phyloP scores from a whole-genome alignment of 2,113 vertebrate species.

The Gulo gulo region DNA sequence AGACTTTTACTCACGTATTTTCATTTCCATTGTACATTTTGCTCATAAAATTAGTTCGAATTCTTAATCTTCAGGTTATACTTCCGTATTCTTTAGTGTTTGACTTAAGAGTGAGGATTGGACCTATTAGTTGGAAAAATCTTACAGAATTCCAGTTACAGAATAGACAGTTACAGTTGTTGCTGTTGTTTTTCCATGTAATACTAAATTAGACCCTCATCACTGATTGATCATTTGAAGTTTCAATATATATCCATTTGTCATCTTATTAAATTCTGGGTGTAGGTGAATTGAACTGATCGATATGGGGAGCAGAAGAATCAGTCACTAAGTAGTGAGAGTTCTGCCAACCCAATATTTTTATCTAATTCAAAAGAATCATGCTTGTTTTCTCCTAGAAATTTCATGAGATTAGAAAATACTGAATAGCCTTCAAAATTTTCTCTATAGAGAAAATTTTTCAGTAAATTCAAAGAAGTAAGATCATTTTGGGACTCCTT shows the following conservation, averaged over 20 bases:
- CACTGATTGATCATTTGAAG: neutral
- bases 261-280: neutral
- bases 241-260: neutral
- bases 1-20: neutral
- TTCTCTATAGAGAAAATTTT: neutral
- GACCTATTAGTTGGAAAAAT: neutral
- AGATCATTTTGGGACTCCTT: neutral
- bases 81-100: neutral
- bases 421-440: neutral
- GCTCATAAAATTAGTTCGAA: neutral
- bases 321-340: neutral
- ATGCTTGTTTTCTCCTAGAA: neutral
- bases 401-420: conserved; percentile 34
- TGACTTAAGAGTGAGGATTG: neutral
- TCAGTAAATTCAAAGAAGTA: neutral
- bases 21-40: conserved; percentile 2
- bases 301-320: neutral
- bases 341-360: neutral
- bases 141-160: neutral
- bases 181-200: neutral
- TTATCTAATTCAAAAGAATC: neutral
- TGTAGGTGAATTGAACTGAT: neutral
- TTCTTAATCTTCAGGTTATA: conserved; percentile 19
- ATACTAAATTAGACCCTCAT: neutral
- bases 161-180: neutral